Percentiles rank a stretch among this genome's conserved stretches.
Conservation (phyloP, 2,797 vertebrate genomes). For the Adelosebastes latens region DNA sequence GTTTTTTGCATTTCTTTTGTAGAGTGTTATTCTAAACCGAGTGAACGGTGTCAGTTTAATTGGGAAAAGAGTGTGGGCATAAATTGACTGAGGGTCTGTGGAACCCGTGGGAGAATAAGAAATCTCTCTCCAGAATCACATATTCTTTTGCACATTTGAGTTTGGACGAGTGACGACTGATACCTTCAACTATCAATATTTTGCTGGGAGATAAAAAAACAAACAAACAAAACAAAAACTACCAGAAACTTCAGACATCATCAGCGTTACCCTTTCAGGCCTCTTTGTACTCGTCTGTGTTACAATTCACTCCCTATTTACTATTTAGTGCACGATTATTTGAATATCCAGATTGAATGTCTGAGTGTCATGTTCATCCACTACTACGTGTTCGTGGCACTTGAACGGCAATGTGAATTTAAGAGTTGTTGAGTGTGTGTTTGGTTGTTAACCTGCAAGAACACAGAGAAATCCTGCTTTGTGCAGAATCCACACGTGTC, state of each 20-base stretch:
- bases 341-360: neutral
- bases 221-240: neutral
- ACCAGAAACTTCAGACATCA: neutral
- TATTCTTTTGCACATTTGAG: neutral
- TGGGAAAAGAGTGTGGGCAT: neutral
- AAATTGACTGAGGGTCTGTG: neutral
- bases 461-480: no score
- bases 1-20: conserved; percentile 22
- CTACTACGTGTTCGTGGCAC: neutral
- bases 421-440: no score
- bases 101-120: neutral
- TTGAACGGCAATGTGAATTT: no score
- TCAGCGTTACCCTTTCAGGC: neutral
- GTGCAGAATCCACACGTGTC: neutral
- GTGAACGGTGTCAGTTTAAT: neutral
- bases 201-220: neutral
- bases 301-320: neutral
- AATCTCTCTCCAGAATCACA: neutral
- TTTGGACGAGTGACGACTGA: neutral
- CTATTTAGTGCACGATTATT: neutral
- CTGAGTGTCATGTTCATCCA: neutral
- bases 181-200: no score
- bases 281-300: neutral
- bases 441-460: no score
- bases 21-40: neutral